Conservation (phyloP, 2,888 invertebrate species). For the Acanthosepion pharaonis region DNA sequence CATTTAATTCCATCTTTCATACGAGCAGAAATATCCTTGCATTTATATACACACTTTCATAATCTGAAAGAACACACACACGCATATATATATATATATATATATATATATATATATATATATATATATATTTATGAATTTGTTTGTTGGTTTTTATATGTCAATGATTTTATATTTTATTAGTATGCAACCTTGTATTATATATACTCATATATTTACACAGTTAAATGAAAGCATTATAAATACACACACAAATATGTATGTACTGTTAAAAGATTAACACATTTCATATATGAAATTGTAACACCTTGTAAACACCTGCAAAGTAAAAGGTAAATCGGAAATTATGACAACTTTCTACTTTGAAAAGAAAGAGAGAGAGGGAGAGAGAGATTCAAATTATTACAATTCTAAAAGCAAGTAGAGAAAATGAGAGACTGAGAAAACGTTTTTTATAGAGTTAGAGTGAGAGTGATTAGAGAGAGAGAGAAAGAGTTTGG, state of each 20-base stretch:
- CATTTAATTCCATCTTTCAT: too few species aligned
- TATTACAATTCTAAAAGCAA: neutral
- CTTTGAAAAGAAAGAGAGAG: neutral
- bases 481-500: neutral
- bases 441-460: neutral
- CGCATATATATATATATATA: too few species aligned
- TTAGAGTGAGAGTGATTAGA: neutral
- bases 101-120: too few species aligned
- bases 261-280: neutral
- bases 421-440: neutral
- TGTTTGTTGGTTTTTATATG: too few species aligned
- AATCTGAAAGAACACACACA: too few species aligned
- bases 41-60: too few species aligned
- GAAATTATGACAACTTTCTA: neutral
- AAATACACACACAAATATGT: neutral
- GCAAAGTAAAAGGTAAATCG: neutral
- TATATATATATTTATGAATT: too few species aligned
- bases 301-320: conserved; percentile 11
- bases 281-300: neutral
- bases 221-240: neutral
- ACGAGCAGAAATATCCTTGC: too few species aligned
- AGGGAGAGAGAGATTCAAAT: neutral
- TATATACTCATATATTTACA: neutral
- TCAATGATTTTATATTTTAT: neutral
- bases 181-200: neutral